A percentile compares a stretch with the other conserved stretches of the same genome.
phyloP scores from a whole-genome alignment of 2,888 invertebrate genomes.

The Xestia c-nigrum region DNA sequence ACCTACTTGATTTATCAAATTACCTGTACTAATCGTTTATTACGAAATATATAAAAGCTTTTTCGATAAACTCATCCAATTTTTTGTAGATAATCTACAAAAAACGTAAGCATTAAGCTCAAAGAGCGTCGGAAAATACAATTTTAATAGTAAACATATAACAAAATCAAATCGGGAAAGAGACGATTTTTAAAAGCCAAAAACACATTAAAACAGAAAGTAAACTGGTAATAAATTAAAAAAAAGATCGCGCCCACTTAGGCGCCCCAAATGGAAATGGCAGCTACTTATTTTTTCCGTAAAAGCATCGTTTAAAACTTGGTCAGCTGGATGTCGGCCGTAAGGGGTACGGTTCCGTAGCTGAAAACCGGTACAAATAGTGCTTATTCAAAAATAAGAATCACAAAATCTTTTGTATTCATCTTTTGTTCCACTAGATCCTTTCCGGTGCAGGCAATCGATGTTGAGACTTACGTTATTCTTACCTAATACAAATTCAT shows the following conservation, averaged over 20 bases:
- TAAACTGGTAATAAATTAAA: conserved; percentile 79
- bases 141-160: conserved; percentile 65
- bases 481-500: too few species aligned
- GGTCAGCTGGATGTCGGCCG: conserved; percentile 72
- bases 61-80: conserved; percentile 30
- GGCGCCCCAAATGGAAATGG: conserved; percentile 84
- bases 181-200: conserved; percentile 79
- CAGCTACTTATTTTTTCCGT: conserved; percentile 82
- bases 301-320: conserved; percentile 83
- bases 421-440: neutral
- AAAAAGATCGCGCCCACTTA: conserved; percentile 81
- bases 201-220: conserved; percentile 79
- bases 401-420: conserved; percentile 3
- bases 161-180: conserved; percentile 66
- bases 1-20: neutral
- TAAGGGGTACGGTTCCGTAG: conserved; percentile 61
- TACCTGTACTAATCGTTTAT: neutral
- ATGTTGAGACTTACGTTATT: too few species aligned
- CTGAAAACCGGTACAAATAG: conserved; percentile 16
- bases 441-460: neutral
- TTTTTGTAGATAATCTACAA: conserved; percentile 41
- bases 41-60: conserved; percentile 21
- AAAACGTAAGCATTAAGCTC: conserved; percentile 47
- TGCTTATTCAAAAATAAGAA: neutral
- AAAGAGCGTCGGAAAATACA: conserved; percentile 58